These are phyloP conservation scores for Gobius niger DNA, from an alignment of 2,113 vertebrate genomes.

Conservation along the genomic window DNA sequence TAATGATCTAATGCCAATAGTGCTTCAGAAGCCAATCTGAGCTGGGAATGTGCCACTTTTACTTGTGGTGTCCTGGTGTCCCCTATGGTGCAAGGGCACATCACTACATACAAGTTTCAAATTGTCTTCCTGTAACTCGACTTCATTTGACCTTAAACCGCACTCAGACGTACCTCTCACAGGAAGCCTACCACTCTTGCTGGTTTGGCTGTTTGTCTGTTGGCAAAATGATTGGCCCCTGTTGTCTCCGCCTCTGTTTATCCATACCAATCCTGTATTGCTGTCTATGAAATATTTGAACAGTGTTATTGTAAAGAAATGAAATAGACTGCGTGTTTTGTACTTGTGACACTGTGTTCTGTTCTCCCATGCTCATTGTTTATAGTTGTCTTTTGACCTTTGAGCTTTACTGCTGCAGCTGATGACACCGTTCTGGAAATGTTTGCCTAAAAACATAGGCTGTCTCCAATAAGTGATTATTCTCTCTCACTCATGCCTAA, in stretches of 20 bases:
- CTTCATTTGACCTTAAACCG: slow-evolving; percentile 45
- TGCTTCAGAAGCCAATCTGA: neutral
- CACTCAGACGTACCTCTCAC: slow-evolving; percentile 21
- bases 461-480: too few relatives aligned
- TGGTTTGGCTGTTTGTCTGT: neutral
- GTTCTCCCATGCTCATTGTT: slow-evolving; percentile 7
- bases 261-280: neutral
- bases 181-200: slow-evolving; percentile 17
- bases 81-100: slow-evolving; percentile 6
- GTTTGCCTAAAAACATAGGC: neutral
- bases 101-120: neutral
- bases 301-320: neutral
- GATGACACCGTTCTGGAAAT: neutral
- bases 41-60: neutral
- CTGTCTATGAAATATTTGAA: neutral
- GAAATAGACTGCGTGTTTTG: neutral
- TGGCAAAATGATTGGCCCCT: neutral
- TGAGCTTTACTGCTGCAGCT: slow-evolving; percentile 17
- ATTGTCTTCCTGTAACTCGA: slow-evolving; percentile 26
- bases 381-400: slow-evolving; percentile 42
- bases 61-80: neutral
- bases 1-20: neutral
- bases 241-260: slow-evolving; percentile 1
- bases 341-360: neutral
- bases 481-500: too few relatives aligned